Base-by-base conservation (phyloP, 2,888 invertebrate genomes). In the Mimas tiliae region DNA sequence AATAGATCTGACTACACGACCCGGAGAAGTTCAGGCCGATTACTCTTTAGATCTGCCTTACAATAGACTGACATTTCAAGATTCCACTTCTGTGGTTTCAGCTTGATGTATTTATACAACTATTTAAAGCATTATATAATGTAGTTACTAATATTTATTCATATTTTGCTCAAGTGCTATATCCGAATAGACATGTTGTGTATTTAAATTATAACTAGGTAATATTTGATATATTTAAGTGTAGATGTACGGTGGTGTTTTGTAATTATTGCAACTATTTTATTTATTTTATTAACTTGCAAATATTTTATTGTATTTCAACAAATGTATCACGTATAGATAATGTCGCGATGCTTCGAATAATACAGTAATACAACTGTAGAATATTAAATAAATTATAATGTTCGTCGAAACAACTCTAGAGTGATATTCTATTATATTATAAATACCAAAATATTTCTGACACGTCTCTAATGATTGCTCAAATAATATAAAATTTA, bases 51-150 rank as follows among this genome's bases (percentile, higher is more conserved):
- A 94, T 72, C 75, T 94, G 42, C 94, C 94, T 11, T 93, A 89
- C 72, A 93, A 94, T 87, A 84, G 90, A 75, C 86, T 94, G 85
- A 90, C 81, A 75, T 93, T 91, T 93, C 93, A 92, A 91, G 89
- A 83, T 92, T 85, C 93, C 93, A 77, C 88, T 93, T 74, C 91
- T 93, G 79, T 92, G 88, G 73, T 93, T 93, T 85, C 91, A 92
- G 74, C 91, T 93, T 93, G 86, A 91, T 74, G 80, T 89, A 51
- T 89, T 93, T 67, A 68, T 84, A 16, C 78, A 77, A 67, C 78
- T 93, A 33, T 85, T 91, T 68, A 78, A 82, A 65, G 77, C 86
- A 21, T 72, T 93, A 62, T 87, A 85, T 70, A 74, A 83, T 70
- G 79, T 88, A 67, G 72, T 93, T 50, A 79, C 74, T 68, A 76